Evolutionary conservation across 2,113 vertebrate species (phyloP), one percentile per base, ranked within the genome.

Genomic region (Triplophysa dalaica): DNA sequence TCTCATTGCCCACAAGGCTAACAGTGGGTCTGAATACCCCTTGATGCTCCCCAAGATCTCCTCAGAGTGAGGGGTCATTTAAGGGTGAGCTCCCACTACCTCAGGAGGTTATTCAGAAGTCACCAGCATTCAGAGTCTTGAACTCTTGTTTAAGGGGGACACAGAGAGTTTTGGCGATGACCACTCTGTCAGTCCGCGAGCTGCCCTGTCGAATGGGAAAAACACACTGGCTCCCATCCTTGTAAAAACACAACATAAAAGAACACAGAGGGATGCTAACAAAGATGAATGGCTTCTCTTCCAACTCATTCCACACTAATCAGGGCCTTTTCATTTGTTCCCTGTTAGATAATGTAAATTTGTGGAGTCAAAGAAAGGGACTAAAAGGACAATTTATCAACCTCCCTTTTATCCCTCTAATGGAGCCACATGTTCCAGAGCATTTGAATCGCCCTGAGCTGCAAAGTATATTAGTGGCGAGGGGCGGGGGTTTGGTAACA

Each of bases 91-190:
- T 90, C 89, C 88, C 85, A 88, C 88, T 92, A 88, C 91, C 89
- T 90, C 88, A 64, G 85, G 88, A 92, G 93, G 93, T 94, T 94
- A 94, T 91, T 88, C 89, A 93, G 90, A 89, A 93, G 93, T 94
- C 92, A 93, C 87, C 86, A 88, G 83, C 88, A 88, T 93, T 92
- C 90, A 89, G 86, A 87, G 88, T 82, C 77, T 84, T 87, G 87
- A 87, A 86, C 89, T 85, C 89, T 74, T 87, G 89, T 88, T 87
- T 87, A 83, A 75, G 73, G 82, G 86, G 88, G 91, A 93, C 91
- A 88, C 89, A 92, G 87, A 91, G 91, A 90, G 87, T 81, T 90
- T 86, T 82, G 83, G 82, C n/a, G 85, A 87, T 90, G 91, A 91
- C 89, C 91, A 89, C 90, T 91, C 70, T 52, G 70, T 68, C 83